Percentiles rank a stretch among this genome's conserved stretches.
Evolutionary conservation across 2,888 invertebrate species (phyloP).

Genomic region (Neoascia interrupta): DNA sequence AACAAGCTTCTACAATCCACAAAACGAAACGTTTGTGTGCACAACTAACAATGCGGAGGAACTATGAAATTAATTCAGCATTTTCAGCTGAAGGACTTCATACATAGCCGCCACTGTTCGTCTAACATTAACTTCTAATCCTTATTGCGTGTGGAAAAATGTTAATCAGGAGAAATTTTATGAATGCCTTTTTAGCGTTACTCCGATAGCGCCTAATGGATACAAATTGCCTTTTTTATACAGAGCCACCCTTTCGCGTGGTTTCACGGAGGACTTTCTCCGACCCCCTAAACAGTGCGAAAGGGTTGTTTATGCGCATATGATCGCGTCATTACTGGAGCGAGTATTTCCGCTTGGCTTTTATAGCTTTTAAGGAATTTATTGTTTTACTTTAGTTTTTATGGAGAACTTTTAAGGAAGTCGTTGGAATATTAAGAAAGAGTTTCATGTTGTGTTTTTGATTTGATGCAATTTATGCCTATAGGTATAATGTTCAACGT

Average conservation of each 20-base stretch:
- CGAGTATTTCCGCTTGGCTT: conserved; percentile 62
- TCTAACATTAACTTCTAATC: conserved; percentile 60
- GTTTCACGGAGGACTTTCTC: neutral
- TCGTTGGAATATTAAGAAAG: conserved; percentile 29
- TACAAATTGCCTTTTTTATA: conserved; percentile 63
- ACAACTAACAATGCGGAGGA: conserved; percentile 62
- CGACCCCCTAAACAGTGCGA: conserved; percentile 31
- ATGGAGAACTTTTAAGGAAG: conserved; percentile 46
- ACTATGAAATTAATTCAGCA: conserved; percentile 64
- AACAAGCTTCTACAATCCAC: conserved; percentile 62
- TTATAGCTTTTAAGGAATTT: conserved; percentile 56
- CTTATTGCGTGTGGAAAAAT: conserved; percentile 68
- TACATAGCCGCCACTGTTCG: neutral
- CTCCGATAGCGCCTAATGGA: conserved; percentile 66
- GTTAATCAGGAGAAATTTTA: conserved; percentile 68
- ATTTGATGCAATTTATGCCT: no score
- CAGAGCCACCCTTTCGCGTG: conserved; percentile 22
- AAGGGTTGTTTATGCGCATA: conserved; percentile 66
- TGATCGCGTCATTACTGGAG: conserved; percentile 66
- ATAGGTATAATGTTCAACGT: no score
- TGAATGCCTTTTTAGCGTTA: conserved; percentile 70
- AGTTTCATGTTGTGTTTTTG: conserved; percentile 19
- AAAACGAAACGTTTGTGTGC: conserved; percentile 56
- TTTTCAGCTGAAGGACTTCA: conserved; percentile 28
- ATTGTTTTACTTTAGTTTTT: conserved; percentile 37